Evolutionary conservation across 1,140 invertebrate genomes (phyloP).

Genomic region (Drosophila fuyamai): DNA sequence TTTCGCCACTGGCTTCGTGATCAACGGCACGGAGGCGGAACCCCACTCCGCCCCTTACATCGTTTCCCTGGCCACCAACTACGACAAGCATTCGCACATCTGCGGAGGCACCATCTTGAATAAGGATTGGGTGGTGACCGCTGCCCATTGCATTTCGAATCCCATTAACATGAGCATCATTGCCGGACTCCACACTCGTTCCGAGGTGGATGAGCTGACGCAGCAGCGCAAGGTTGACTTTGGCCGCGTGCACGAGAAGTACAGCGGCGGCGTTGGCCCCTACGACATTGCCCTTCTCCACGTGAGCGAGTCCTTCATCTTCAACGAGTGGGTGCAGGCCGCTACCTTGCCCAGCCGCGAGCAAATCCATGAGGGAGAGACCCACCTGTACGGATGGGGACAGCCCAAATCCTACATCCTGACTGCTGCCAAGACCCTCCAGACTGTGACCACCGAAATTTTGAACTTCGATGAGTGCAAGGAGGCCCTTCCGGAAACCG

Average conservation of each 20-base stretch:
- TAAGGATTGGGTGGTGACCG: conserved; percentile 75
- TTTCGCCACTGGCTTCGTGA: conserved; percentile 72
- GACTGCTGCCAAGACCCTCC: conserved; percentile 74
- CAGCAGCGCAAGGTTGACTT: conserved; percentile 85
- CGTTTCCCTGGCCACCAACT: conserved; percentile 61
- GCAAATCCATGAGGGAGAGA: conserved; percentile 79
- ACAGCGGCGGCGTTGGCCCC: conserved; percentile 86
- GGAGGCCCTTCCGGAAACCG: conserved; percentile 45
- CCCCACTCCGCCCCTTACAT: conserved; percentile 80
- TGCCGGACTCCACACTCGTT: conserved; percentile 72
- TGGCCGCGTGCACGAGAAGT: conserved; percentile 85
- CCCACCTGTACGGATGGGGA: conserved; percentile 86
- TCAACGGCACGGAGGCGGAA: conserved; percentile 77
- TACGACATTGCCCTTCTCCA: conserved; percentile 88
- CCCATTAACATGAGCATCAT: conserved; percentile 61
- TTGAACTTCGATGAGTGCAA: conserved; percentile 69
- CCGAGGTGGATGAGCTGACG: conserved; percentile 71
- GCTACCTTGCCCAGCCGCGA: conserved; percentile 85
- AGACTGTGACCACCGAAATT: conserved; percentile 82
- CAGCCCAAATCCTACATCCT: conserved; percentile 74
- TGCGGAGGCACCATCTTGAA: conserved; percentile 74
- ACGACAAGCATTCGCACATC: conserved; percentile 67
- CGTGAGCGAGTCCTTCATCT: conserved; percentile 86
- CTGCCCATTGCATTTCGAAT: conserved; percentile 71
- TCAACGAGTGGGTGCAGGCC: conserved; percentile 85